A percentile compares a stretch with the other conserved stretches of the same genome.
These are phyloP conservation scores for Pollenia angustigena DNA, from an alignment of 2,888 invertebrate genomes.

Conservation along the genomic window DNA sequence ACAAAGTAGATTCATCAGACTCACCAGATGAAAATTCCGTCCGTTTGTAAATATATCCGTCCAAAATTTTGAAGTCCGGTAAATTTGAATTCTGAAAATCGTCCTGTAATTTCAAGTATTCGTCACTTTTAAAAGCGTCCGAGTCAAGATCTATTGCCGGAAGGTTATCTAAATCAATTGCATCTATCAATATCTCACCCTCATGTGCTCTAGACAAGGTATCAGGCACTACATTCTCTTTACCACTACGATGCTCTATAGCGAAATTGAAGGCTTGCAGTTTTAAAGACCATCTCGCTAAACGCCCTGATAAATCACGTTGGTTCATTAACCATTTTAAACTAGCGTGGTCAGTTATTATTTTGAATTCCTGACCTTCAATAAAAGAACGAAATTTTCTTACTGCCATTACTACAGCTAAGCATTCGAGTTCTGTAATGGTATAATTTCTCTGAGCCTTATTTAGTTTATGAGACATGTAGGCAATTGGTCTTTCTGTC, in stretches of 20 bases:
- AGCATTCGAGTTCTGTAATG: neutral
- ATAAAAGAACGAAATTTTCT: conserved; percentile 7
- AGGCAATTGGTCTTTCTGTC: neutral
- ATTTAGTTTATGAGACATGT: neutral
- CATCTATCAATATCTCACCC: neutral
- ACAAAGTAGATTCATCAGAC: conserved; percentile 16
- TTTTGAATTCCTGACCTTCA: neutral
- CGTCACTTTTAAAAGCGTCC: neutral
- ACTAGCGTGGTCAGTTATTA: neutral
- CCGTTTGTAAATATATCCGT: conserved; percentile 30
- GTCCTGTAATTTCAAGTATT: neutral
- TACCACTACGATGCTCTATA: too few species aligned
- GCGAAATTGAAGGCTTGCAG: neutral
- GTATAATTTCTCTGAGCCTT: too few species aligned
- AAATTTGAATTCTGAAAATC: neutral
- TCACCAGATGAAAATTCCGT: conserved; percentile 31
- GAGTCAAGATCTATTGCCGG: neutral
- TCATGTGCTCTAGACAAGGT: too few species aligned
- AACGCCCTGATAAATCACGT: too few species aligned
- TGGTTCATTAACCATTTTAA: conserved; percentile 3
- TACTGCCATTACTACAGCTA: conserved; percentile 17
- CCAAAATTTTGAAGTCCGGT: conserved; percentile 34
- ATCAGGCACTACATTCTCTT: too few species aligned
- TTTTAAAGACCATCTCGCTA: neutral
- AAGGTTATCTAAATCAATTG: neutral